Evolutionary conservation across 1,140 invertebrate species (phyloP), one percentile per base, ranked within the genome.

Genomic region (Tetragonula clypearis): DNA sequence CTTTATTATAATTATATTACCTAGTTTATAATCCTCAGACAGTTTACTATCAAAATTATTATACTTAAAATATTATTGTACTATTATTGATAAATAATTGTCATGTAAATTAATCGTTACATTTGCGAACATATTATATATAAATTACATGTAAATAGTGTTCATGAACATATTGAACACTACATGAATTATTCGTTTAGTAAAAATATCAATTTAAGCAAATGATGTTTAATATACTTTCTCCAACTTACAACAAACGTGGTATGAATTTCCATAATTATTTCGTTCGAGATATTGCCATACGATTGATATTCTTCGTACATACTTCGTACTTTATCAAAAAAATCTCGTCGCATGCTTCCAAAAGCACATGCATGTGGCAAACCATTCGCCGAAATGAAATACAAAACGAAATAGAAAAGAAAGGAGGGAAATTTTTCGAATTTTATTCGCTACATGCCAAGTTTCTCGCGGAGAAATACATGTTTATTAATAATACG

Each of bases 401-500:
- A 30, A 26, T 4, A 35, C 49, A 23, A 72, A 12, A 17, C 17
- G 2, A 30, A 14, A n/a, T 2, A 49, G 17, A 58, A 12, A 30
- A 35, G 71, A 53, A 35, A 41, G 21, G 19, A 21, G 35, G 35
- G 11, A 41, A 78, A 41, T 74, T 83, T 83, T 35, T 83, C 74
- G 41, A 58, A 41, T 78, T 83, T 49, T 77, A 83, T 78, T 83
- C 60, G 58, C 55, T 30, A 0, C 41, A 8, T 49, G 49, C 77
- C 11, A 83, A 79, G 49, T 84, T 71, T 30, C 23, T 30, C 55
- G 56, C 76, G 41, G 55, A 84, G 65, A n/a, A 79, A 79, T 56
- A 77, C 62, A 26, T 30, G 76, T 84, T 72, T 79, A 84, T 84
- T 79, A 84, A 79, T 79, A 84, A 79, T 55, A 79, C 68, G 82